A percentile compares a stretch with the other conserved stretches of the same genome.
These are phyloP conservation scores for Hololepta plana DNA, from an alignment of 2,888 invertebrate genomes.

Conservation along the genomic window DNA sequence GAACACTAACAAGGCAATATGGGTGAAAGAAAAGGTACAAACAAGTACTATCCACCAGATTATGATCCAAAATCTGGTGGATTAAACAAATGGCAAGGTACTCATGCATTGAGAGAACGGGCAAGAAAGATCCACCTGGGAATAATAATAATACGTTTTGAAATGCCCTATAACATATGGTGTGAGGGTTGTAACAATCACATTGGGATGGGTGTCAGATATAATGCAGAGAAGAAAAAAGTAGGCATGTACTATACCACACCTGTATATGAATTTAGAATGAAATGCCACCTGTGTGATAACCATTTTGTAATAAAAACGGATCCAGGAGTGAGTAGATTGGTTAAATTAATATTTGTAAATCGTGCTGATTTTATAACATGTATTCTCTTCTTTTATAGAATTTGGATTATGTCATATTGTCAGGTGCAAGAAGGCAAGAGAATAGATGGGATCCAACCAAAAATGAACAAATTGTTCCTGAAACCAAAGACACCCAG, in stretches of 20 bases:
- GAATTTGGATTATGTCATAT: constrained; percentile 93
- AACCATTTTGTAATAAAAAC: constrained; percentile 97
- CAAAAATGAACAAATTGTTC: constrained; percentile 84
- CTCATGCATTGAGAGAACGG: constrained; percentile 89
- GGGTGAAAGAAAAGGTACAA: constrained; percentile 97
- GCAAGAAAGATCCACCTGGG: constrained; percentile 92
- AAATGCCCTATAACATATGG: constrained; percentile 99
- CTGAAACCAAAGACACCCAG: constrained; percentile 81
- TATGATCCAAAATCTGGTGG: constrained; percentile 92
- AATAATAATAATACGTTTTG: constrained; percentile 91
- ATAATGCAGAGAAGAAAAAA: constrained; percentile 86
- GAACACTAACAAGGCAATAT: constrained; percentile 30
- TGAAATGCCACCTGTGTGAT: constrained; percentile 97
- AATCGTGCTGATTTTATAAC: too few relatives aligned
- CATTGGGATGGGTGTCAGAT: constrained; percentile 98
- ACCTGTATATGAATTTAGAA: constrained; percentile 92
- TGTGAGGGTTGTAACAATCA: constrained; percentile 96
- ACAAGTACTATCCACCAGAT: constrained; percentile 97
- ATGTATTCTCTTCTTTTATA: constrained; percentile 30
- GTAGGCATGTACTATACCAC: constrained; percentile 97
- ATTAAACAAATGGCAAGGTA: constrained; percentile 83
- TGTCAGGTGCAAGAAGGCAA: constrained; percentile 88
- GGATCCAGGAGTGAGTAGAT: constrained; percentile 70
- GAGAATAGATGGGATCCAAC: constrained; percentile 97
- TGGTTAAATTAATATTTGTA: not conserved